Evolutionary conservation across 64 coral and sea anemone species (phyloP), one percentile per base, ranked within the genome.

Genomic region (Actinia equina): DNA sequence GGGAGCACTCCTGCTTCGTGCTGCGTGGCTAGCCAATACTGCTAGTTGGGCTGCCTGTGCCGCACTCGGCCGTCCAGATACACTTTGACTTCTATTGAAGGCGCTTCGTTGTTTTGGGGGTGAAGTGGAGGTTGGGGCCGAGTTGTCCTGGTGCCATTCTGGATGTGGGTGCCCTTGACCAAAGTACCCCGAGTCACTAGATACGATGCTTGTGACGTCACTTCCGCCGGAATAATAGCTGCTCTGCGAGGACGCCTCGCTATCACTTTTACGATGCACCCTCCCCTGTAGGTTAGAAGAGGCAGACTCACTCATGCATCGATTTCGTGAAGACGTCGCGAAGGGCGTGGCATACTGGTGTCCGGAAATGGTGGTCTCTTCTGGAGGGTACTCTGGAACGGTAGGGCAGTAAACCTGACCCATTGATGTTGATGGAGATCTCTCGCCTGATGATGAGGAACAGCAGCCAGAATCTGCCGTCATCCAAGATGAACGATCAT

Each of bases 141-240:
- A 90, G 74, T 83, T 93, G 64, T 97, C 94, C 86, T 91, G 80
- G 10, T 49, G 82, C 51, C 59, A 91, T 77, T 96, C 94, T 2
- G 94, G 88, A 83, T 96, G 88, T 5, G 88, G 88, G 1, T 86
- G 88, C 0, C 88, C 91, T 59, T 96, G 82, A 59, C 94, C 91
- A 57, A 96, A 96, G 86, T 96, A 96, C 13, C 94, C 94, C 8
- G 94, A 96, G 69, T 96, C 94, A 63, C 94, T 96, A 77, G 88
- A 88, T 2, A 90, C 91, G 64, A 87, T 83, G 9, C 86, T 74
- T 10, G 82, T 84, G 44, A 71, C 91, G 57, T 89, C 86, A 9
- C 86, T 89, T 18, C 94, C 89, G n/a, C 89, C 81, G 17, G 91
- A 87, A 44, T 87, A 92, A 23, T 93, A 89, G 49, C 94, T 91